Evolutionary conservation across 2,797 vertebrate genomes (phyloP).

Genomic region (Tragopan temminckii): DNA sequence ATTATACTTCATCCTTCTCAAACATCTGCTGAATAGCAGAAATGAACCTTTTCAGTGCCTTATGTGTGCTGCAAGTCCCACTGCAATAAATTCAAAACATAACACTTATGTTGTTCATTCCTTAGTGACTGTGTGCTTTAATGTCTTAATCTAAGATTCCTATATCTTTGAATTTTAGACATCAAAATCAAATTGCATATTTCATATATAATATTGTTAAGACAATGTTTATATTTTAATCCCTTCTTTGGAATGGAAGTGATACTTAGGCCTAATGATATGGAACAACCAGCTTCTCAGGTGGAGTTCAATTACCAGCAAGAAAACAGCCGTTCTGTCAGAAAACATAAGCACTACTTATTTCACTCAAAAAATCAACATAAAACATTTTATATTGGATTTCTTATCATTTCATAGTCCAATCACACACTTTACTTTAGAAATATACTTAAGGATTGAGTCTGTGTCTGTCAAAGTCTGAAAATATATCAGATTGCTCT

Average conservation of each 20-base stretch:
- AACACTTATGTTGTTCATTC: neutral
- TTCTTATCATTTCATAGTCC: neutral
- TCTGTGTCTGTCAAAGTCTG: neutral
- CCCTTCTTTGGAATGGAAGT: neutral
- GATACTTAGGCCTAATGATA: neutral
- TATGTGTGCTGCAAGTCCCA: constrained; percentile 66
- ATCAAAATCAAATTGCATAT: neutral
- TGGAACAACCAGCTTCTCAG: neutral
- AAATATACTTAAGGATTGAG: neutral
- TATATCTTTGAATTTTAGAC: constrained; percentile 26
- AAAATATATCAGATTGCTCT: neutral
- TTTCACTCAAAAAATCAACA: constrained; percentile 2
- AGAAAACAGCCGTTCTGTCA: neutral
- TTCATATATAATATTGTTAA: constrained; percentile 10
- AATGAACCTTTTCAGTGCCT: constrained; percentile 58
- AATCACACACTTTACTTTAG: neutral
- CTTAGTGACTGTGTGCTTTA: neutral
- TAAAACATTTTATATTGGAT: neutral
- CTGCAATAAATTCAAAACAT: constrained; percentile 62
- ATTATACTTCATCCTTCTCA: constrained; percentile 70
- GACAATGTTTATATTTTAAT: neutral
- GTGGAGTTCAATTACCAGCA: neutral
- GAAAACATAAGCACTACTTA: neutral
- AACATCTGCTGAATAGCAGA: constrained; percentile 76
- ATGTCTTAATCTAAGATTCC: constrained; percentile 10